Percentiles rank a stretch among this genome's conserved stretches.
Evolutionary conservation across 1,140 invertebrate species (phyloP).

Genomic region (Physella acuta): DNA sequence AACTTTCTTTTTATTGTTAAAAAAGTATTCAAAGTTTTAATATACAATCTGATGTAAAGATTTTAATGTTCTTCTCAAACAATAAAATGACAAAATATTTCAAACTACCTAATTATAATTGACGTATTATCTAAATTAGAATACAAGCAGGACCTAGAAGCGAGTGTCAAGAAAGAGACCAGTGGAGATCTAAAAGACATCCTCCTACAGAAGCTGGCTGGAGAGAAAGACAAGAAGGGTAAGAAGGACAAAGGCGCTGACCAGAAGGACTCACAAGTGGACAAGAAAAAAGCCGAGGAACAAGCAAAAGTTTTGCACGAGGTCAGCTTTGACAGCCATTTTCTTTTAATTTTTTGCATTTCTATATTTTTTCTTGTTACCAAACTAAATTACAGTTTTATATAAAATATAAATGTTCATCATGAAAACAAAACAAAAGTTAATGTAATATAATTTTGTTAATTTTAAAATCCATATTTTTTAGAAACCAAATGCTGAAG

Average conservation of each 20-base stretch:
- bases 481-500: background rate
- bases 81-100: no score
- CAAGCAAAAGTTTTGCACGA: slow-evolving; percentile 38
- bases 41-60: no score
- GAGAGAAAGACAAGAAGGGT: slow-evolving; percentile 34
- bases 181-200: slow-evolving; percentile 87
- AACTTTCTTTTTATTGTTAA: no score
- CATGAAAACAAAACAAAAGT: no score
- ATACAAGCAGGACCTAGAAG: slow-evolving; percentile 80
- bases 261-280: slow-evolving; percentile 20
- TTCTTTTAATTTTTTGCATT: background rate
- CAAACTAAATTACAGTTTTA: background rate
- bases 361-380: background rate
- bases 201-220: slow-evolving; percentile 63
- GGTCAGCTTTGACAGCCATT: slow-evolving; percentile 24
- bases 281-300: slow-evolving; percentile 34
- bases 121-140: no score
- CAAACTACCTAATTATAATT: no score
- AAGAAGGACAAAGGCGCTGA: slow-evolving; percentile 29
- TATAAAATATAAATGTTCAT: background rate
- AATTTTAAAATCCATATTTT: no score
- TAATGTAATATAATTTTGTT: no score
- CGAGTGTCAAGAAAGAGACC: slow-evolving; percentile 84
- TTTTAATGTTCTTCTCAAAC: no score
- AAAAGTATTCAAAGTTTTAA: no score